A percentile compares a stretch with the other conserved stretches of the same genome.
These are phyloP conservation scores for Hydractinia echinata DNA, from an alignment of 30 jellyfish, hydroid and myxozoan species.

Conservation along the genomic window DNA sequence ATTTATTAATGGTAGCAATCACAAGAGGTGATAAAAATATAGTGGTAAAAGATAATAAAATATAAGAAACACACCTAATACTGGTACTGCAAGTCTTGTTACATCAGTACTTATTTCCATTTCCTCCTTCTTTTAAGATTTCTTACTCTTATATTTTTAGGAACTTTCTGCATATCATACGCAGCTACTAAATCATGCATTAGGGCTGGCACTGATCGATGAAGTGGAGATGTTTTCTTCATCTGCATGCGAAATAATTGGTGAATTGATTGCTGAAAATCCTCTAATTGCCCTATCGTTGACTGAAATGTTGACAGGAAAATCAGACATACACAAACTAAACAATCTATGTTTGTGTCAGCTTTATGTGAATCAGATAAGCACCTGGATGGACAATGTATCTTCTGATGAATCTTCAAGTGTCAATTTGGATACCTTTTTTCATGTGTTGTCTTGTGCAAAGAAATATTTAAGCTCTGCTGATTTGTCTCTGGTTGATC, in stretches of 20 bases:
- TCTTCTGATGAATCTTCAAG: not conserved
- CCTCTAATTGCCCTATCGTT: not conserved
- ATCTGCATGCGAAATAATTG: not conserved
- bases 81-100: no score
- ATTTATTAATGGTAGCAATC: no score
- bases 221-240: not conserved
- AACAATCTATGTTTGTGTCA: constrained; percentile 1
- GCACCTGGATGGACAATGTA: not conserved
- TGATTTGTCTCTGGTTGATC: not conserved
- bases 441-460: not conserved
- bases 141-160: not conserved
- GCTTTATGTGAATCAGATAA: not conserved
- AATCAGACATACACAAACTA: not conserved
- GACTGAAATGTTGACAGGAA: not conserved
- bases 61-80: no score
- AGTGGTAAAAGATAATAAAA: no score
- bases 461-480: not conserved
- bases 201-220: not conserved
- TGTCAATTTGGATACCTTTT: not conserved
- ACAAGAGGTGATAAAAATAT: no score
- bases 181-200: not conserved
- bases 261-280: not conserved
- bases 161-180: constrained; percentile 12
- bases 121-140: no score
- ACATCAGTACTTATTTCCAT: no score